Percentiles rank a stretch among this genome's conserved stretches.
phyloP scores from a whole-genome alignment of 2,888 invertebrate species.

The Andrena haemorrhoa region DNA sequence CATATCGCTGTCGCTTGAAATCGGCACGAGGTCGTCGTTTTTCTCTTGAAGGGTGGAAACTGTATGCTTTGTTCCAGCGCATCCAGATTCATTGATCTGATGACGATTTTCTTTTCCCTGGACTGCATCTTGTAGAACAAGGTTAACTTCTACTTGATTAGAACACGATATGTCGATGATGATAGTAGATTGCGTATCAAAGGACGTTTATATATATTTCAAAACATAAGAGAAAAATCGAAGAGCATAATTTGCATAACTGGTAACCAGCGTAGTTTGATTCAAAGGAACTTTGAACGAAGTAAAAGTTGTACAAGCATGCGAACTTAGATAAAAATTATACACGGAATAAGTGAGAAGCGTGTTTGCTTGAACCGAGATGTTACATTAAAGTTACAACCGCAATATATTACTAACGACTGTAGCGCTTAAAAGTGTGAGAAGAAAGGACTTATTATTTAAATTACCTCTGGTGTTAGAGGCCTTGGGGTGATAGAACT shows the following conservation, averaged over 20 bases:
- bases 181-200: slow-evolving; percentile 25
- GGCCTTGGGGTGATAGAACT: slow-evolving; percentile 47
- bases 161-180: slow-evolving; percentile 57
- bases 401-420: background rate
- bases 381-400: background rate
- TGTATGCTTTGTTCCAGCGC: slow-evolving; percentile 63
- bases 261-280: background rate
- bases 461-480: slow-evolving; percentile 67
- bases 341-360: background rate
- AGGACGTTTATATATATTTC: slow-evolving; percentile 4
- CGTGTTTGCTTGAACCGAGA: background rate
- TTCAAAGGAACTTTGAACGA: background rate
- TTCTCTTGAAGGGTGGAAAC: slow-evolving; percentile 78
- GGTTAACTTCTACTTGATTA: slow-evolving; percentile 80
- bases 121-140: slow-evolving; percentile 82
- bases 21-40: slow-evolving; percentile 81
- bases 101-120: slow-evolving; percentile 83
- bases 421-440: background rate
- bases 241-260: background rate
- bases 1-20: slow-evolving; percentile 83
- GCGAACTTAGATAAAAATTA: background rate
- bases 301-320: background rate
- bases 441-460: background rate
- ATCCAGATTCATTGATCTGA: slow-evolving; percentile 75
- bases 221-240: slow-evolving; percentile 1